Percentiles rank a stretch among this genome's conserved stretches.
Evolutionary conservation across 2,113 vertebrate genomes (phyloP).

Genomic region (Aldabrachelys gigantea): DNA sequence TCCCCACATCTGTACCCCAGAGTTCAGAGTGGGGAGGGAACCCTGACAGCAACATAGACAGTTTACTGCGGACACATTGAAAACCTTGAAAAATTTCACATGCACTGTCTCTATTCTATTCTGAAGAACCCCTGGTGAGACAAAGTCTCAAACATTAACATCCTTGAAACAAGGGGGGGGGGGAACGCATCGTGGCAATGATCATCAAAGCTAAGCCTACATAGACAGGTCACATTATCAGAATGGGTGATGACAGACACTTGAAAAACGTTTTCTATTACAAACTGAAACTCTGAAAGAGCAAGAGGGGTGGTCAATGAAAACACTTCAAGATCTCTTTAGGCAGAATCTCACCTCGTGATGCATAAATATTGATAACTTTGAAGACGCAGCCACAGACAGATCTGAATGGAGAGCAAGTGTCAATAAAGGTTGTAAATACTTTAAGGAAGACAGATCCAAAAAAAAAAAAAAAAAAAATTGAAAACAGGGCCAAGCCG

Average conservation of each 20-base stretch:
- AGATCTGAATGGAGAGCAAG: background rate
- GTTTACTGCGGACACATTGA: background rate
- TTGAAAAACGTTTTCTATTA: background rate
- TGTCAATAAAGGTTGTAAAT: background rate
- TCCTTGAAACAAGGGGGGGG: accelerated
- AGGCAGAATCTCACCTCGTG: background rate
- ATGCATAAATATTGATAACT: background rate
- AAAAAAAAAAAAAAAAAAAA: background rate
- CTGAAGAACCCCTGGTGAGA: background rate
- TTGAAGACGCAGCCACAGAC: background rate
- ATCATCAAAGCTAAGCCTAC: background rate
- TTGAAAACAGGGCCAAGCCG: background rate
- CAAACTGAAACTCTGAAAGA: background rate
- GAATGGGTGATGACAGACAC: background rate
- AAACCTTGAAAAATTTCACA: background rate
- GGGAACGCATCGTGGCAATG: background rate
- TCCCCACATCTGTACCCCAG: too few relatives aligned
- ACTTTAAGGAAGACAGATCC: background rate
- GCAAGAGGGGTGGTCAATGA: background rate
- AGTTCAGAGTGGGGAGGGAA: too few relatives aligned
- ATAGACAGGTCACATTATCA: background rate
- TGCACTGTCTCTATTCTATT: background rate
- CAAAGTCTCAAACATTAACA: background rate
- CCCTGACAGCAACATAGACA: too few relatives aligned
- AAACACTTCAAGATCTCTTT: background rate